Conservation (phyloP, 2,888 invertebrate genomes). For the Pimpla rufipes region DNA sequence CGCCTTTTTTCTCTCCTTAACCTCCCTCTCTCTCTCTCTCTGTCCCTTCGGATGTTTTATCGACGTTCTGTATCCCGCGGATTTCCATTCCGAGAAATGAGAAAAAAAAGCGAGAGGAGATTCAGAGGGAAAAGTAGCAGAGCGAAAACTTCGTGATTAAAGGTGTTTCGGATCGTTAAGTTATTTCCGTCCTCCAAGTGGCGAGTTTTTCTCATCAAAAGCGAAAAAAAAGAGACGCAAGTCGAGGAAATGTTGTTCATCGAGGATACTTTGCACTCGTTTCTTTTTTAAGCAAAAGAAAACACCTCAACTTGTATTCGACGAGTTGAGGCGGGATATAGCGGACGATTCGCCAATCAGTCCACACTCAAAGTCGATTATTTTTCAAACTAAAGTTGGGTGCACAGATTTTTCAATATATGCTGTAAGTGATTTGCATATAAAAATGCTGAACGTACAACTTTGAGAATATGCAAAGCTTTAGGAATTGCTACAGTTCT, state of each 20-base stretch:
- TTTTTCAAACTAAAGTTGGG: slow-evolving; percentile 19
- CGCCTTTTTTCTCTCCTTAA: slow-evolving; percentile 39
- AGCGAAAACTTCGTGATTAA: slow-evolving; percentile 76
- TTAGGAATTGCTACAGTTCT: background rate
- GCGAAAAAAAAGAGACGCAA: slow-evolving; percentile 26
- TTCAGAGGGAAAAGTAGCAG: slow-evolving; percentile 47
- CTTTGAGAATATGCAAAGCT: background rate
- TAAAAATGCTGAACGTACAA: background rate
- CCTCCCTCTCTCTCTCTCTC: no score
- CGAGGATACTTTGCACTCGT: background rate
- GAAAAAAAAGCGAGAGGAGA: slow-evolving; percentile 31
- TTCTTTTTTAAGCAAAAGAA: slow-evolving; percentile 20
- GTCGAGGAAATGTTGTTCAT: background rate
- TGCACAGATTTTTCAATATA: background rate
- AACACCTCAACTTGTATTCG: background rate
- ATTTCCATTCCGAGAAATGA: slow-evolving; percentile 61
- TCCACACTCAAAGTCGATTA: background rate
- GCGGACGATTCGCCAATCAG: background rate
- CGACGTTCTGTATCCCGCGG: slow-evolving; percentile 45
- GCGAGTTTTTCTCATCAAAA: slow-evolving; percentile 63
- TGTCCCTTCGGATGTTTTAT: slow-evolving; percentile 58
- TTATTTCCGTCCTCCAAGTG: slow-evolving; percentile 71
- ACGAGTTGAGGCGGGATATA: background rate
- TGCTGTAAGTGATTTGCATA: background rate
- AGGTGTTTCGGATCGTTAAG: slow-evolving; percentile 76